Base-by-base conservation (phyloP, 2,888 invertebrate genomes). In the Nipponacmea schrenckii region DNA sequence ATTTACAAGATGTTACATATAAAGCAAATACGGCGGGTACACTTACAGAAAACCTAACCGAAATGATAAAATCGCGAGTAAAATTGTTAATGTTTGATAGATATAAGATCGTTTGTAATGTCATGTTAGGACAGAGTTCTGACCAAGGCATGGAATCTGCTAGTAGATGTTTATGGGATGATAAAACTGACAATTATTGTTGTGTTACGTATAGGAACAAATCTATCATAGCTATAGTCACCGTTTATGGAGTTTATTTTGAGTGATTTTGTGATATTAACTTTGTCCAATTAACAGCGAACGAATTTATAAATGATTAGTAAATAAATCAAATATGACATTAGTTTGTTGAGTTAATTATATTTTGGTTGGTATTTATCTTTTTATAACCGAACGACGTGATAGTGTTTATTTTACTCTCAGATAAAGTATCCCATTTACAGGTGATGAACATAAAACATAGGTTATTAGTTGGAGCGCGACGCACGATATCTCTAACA, bases 41-140 rank as follows among this genome's bases (percentile, higher is more conserved):
- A n/a, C 69, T 84, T 39, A 77, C 79, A n/a, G 77, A 80, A 15
- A 80, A 81, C 64, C 70, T 86, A 65, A 77, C 83, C 1, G 77
- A 79, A 0, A 74, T 80, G 62, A 82, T 86, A 64, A 83, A 84
- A 62, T 73, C 75, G 12, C 78, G 79, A 31, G 79, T 84, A 20
- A 84, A 86, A 67, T 77, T 75, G 0, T 69, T 84, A 73, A 77
- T 80, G 24, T 82, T 81, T 67, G 80, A 79, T 7, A 79, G 86
- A 0, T 85, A 86, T 73, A 86, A 85, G 69, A 74, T 84, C 27
- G 83, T 86, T n/a, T 81, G 83, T 70, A 82, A 81, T 71, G 82
- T 85, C 10, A 73, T 82, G 4, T 80, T 86, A 0, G 82, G 84
- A 62, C 82, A 86, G 69, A 83, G 83, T 65, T 79, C 77, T 62